Percentiles rank a stretch among this genome's conserved stretches.
Conservation (phyloP, 92 coral and sea anemone genomes). For the Palythoa heliodiscus region DNA sequence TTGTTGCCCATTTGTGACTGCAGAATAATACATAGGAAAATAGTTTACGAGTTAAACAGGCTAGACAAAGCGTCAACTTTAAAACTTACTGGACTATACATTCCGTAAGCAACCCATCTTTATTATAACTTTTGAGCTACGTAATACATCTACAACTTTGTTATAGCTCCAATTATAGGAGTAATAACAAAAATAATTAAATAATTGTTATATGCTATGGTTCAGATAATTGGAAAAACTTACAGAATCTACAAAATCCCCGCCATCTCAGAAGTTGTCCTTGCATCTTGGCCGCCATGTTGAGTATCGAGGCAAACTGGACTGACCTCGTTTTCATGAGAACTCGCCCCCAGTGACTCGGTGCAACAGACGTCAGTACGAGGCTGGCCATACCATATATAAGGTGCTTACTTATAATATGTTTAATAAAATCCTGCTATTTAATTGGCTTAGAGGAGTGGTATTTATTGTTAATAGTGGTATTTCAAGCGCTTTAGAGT, state of each 20-base stretch:
- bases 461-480: no score
- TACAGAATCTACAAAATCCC: conserved; percentile 54
- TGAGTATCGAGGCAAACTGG: not conserved
- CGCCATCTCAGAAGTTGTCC: conserved; percentile 28
- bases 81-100: not conserved
- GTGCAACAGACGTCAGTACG: no score
- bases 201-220: not conserved
- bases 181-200: not conserved
- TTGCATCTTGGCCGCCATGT: conserved; percentile 65
- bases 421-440: no score
- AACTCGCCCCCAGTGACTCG: not conserved
- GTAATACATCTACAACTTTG: not conserved
- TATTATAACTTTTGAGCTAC: not conserved
- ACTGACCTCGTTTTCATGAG: conserved; percentile 25
- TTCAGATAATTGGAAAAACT: conserved; percentile 7
- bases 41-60: not conserved
- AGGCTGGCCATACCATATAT: no score
- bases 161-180: not conserved
- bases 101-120: not conserved
- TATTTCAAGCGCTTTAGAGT: no score
- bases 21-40: not conserved
- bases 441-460: no score
- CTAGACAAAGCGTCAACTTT: not conserved
- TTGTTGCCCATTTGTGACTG: conserved; percentile 51
- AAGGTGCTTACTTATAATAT: no score